Percentiles rank a stretch among this genome's conserved stretches.
phyloP scores from a whole-genome alignment of 2,888 invertebrate genomes.

The Melinaea menophilus region DNA sequence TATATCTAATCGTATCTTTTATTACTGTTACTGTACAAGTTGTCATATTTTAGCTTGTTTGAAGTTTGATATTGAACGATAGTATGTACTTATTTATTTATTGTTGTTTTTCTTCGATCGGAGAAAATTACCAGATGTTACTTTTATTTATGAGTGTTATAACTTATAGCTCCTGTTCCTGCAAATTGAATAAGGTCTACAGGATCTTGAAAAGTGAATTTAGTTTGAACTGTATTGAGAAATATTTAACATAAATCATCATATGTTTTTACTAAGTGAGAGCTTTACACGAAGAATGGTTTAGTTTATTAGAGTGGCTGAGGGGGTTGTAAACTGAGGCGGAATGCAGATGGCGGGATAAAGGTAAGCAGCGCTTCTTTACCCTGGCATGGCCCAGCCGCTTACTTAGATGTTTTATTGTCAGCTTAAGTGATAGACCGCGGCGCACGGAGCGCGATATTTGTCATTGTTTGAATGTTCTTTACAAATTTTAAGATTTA shows the following conservation, averaged over 20 bases:
- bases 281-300: not conserved
- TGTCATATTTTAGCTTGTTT: too few species aligned
- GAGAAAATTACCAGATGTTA: too few species aligned
- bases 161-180: too few species aligned
- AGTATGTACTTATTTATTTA: too few species aligned
- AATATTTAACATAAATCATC: not conserved
- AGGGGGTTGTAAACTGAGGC: not conserved
- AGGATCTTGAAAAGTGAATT: not conserved
- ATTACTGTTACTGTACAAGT: too few species aligned
- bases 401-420: conserved; percentile 16
- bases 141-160: too few species aligned
- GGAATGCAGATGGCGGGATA: conserved; percentile 10
- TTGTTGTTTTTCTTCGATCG: too few species aligned
- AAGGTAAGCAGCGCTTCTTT: conserved; percentile 11
- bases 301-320: conserved; percentile 1
- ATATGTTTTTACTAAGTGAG: not conserved
- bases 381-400: not conserved
- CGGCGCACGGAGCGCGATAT: not conserved
- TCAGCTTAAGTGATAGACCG: conserved; percentile 18
- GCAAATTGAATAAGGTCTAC: too few species aligned
- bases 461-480: too few species aligned
- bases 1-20: too few species aligned
- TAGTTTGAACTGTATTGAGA: not conserved
- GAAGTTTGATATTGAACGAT: too few species aligned
- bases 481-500: too few species aligned